Conservation (phyloP, 2,797 vertebrate genomes). For the Galago senegalensis region DNA sequence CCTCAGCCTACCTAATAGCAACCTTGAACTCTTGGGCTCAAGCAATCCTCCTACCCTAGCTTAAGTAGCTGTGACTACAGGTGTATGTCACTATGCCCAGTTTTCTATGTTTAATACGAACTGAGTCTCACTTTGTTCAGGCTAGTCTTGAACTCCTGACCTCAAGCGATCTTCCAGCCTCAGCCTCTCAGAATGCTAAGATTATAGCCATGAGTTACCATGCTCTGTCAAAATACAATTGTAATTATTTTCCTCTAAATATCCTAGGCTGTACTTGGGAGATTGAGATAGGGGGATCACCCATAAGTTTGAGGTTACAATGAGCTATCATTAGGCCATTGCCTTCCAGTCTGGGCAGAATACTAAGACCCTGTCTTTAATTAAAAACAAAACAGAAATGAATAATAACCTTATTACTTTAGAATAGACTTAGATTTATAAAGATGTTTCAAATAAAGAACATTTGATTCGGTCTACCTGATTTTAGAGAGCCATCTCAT, state of each 20-base stretch:
- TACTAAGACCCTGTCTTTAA: background rate
- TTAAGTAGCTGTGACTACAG: too few relatives aligned
- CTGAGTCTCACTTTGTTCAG: too few relatives aligned
- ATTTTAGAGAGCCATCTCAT: background rate
- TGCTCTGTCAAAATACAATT: background rate
- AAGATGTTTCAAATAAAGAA: background rate
- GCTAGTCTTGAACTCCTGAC: too few relatives aligned
- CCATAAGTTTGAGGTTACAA: background rate
- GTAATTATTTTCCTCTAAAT: conserved; percentile 20
- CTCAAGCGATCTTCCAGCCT: too few relatives aligned
- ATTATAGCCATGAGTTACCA: too few relatives aligned
- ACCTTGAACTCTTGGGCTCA: too few relatives aligned
- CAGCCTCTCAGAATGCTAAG: too few relatives aligned
- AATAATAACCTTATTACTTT: background rate
- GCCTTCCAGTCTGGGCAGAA: background rate
- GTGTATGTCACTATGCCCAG: too few relatives aligned
- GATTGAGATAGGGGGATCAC: background rate
- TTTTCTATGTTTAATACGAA: too few relatives aligned
- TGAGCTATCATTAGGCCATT: background rate
- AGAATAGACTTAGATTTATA: conserved; percentile 12
- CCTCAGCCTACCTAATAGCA: too few relatives aligned
- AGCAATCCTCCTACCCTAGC: too few relatives aligned
- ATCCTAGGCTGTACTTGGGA: background rate
- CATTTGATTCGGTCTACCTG: background rate
- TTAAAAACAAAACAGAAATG: background rate